A percentile compares a stretch with the other conserved stretches of the same genome.
phyloP scores from a whole-genome alignment of 2,888 invertebrate genomes.

The Antheraea yamamai region DNA sequence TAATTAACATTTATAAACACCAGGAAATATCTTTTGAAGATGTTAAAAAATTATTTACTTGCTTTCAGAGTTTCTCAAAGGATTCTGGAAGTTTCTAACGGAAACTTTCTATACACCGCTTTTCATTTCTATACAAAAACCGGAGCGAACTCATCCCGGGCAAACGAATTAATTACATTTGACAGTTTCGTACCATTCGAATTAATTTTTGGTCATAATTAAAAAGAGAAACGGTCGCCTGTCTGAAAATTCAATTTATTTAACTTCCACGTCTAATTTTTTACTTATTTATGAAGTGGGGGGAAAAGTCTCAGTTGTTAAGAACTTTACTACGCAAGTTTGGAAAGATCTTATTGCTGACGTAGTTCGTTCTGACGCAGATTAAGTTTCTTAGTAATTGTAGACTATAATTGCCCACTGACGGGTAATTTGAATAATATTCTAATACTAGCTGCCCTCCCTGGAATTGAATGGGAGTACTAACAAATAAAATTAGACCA shows the following conservation, averaged over 20 bases:
- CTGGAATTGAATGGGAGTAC: no score
- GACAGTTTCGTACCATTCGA: conserved; percentile 45
- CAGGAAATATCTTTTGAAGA: not conserved
- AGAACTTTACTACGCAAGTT: not conserved
- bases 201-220: conserved; percentile 48
- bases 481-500: no score
- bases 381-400: not conserved
- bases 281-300: not conserved
- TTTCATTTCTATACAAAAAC: not conserved
- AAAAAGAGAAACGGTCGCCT: conserved; percentile 22
- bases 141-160: conserved; percentile 21
- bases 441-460: no score
- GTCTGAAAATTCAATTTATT: conserved; percentile 4
- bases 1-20: not conserved
- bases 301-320: not conserved
- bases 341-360: not conserved
- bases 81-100: not conserved
- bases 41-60: conserved; percentile 5
- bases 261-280: not conserved
- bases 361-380: not conserved
- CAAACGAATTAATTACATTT: conserved; percentile 49
- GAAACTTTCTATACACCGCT: not conserved
- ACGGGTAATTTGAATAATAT: no score
- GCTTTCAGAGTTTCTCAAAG: not conserved
- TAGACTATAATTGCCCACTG: no score